Conservation (phyloP, 2,113 vertebrate species). For the Eurypyga helias region DNA sequence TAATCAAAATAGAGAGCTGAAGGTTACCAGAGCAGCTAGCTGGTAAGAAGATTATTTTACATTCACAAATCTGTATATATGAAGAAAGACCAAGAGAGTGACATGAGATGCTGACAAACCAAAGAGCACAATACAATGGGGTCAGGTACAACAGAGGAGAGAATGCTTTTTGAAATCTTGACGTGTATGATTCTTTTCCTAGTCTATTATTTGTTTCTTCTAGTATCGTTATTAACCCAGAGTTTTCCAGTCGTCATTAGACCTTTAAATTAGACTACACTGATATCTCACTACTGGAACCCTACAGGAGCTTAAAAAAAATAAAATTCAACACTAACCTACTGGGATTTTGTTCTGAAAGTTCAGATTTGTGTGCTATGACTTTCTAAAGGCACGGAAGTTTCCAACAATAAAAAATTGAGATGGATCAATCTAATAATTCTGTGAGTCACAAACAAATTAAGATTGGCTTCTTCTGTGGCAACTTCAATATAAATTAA, state of each 20-base stretch:
- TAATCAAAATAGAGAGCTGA: neutral
- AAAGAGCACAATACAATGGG: rapidly evolving
- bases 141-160: neutral
- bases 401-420: neutral
- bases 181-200: neutral
- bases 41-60: neutral
- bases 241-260: neutral
- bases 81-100: neutral
- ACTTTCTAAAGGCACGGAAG: neutral
- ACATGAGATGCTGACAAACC: neutral
- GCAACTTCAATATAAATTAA: neutral
- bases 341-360: neutral
- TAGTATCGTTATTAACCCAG: neutral
- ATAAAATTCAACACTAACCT: neutral
- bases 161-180: neutral
- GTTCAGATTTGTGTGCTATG: neutral
- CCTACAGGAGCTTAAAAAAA: neutral
- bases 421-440: neutral
- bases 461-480: neutral
- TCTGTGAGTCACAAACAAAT: neutral
- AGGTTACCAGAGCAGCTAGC: neutral
- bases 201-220: neutral
- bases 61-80: neutral
- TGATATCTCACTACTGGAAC: neutral
- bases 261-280: neutral